Conservation (phyloP, 2,888 invertebrate species). For the Papilio demoleus region DNA sequence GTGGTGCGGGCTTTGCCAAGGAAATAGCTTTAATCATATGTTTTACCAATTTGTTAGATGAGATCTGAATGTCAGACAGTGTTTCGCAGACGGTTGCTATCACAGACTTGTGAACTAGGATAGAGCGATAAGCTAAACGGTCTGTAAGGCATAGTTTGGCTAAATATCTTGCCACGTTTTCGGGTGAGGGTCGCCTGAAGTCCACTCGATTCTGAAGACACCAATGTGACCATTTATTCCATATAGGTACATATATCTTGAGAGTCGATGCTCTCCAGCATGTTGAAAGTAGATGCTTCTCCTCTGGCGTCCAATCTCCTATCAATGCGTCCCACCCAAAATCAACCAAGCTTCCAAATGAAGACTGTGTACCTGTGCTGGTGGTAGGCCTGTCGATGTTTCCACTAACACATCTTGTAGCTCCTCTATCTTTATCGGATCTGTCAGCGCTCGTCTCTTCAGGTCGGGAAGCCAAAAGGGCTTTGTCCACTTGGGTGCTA, state of each 20-base stretch:
- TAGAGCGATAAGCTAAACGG: conserved; percentile 42
- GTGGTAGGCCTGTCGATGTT: conserved; percentile 17
- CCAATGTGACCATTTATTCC: conserved; percentile 40
- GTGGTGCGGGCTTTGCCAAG: conserved; percentile 28
- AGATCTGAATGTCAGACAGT: conserved; percentile 36
- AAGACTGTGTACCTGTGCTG: conserved; percentile 38
- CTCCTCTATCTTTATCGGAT: not conserved
- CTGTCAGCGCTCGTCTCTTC: conserved; percentile 20
- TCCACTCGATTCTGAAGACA: conserved; percentile 32
- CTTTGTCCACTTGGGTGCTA: conserved; percentile 42
- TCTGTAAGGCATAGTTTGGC: conserved; percentile 40
- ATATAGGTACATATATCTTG: conserved; percentile 40
- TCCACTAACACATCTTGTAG: not conserved
- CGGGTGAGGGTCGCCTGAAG: conserved; percentile 24
- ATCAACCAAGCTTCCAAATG: conserved; percentile 43
- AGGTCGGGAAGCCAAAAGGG: conserved; percentile 40
- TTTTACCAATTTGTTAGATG: conserved; percentile 39
- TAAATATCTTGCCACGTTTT: conserved; percentile 42
- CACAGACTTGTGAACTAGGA: conserved; percentile 46
- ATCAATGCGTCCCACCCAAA: conserved; percentile 42
- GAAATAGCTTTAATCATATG: conserved; percentile 43
- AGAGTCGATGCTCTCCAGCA: conserved; percentile 43
- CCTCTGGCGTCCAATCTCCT: conserved; percentile 36
- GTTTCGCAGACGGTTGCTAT: conserved; percentile 44
- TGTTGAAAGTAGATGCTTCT: conserved; percentile 34